Conservation (phyloP, 2,797 vertebrate genomes). For the Dicrostonyx torquatus region DNA sequence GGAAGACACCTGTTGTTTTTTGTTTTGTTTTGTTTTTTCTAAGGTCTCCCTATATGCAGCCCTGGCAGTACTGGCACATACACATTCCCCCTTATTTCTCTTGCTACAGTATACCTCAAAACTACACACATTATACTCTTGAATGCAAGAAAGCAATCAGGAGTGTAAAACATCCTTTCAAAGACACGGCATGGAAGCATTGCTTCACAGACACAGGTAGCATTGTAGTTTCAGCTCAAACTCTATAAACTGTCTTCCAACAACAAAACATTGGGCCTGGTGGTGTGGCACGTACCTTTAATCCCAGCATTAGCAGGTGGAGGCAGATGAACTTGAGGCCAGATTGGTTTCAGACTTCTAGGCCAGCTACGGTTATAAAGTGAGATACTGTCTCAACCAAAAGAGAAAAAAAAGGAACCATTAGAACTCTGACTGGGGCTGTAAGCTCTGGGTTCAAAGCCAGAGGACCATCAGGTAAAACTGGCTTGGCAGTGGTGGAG, state of each 20-base stretch:
- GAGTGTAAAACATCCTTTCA: not conserved
- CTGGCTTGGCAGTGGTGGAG: too few relatives aligned
- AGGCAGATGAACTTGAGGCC: not conserved
- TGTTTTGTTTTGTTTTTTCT: too few relatives aligned
- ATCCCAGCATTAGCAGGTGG: not conserved
- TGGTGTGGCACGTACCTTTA: too few relatives aligned
- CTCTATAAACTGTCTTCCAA: not conserved
- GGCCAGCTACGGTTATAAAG: not conserved
- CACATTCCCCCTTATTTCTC: not conserved
- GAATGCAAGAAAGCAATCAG: not conserved
- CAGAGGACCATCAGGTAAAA: not conserved
- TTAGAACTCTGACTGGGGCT: not conserved
- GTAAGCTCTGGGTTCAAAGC: not conserved
- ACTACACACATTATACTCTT: not conserved
- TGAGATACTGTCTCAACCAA: not conserved
- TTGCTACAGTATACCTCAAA: not conserved
- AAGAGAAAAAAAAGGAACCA: not conserved
- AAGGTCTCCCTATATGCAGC: not conserved
- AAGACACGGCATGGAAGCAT: rapidly evolving
- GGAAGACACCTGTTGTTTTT: not conserved
- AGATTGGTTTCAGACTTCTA: not conserved
- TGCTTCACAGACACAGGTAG: not conserved
- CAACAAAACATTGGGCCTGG: not conserved
- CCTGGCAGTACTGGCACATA: not conserved
- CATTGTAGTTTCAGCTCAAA: not conserved